phyloP scores from a whole-genome alignment of 2,113 vertebrate species.

The Donacobius atricapilla region DNA sequence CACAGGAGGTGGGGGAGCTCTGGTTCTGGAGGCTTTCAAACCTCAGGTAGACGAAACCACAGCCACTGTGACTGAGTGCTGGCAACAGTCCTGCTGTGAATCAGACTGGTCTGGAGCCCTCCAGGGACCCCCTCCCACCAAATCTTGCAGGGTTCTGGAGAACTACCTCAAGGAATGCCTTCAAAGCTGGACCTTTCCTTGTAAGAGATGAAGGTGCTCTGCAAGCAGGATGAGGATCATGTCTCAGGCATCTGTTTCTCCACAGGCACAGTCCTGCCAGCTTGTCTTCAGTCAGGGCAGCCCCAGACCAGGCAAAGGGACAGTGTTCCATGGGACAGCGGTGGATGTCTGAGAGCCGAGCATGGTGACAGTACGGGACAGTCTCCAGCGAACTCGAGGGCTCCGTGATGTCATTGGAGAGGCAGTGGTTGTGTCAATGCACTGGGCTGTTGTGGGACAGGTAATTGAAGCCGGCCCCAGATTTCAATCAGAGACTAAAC shows the following conservation, averaged over 20 bases:
- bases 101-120: neutral
- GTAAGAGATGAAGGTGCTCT: neutral
- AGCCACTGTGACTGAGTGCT: neutral
- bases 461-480: constrained; percentile 23
- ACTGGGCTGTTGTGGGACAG: neutral
- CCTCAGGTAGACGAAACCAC: neutral
- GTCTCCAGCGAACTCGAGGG: fast-evolving
- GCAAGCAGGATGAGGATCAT: fast-evolving
- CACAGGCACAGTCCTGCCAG: neutral
- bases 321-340: fast-evolving
- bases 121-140: neutral
- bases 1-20: neutral
- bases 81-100: neutral
- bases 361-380: fast-evolving
- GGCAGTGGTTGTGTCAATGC: neutral
- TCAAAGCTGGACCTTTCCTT: neutral
- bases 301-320: neutral
- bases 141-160: neutral
- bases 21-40: neutral
- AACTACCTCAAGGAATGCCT: neutral
- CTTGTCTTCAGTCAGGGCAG: neutral
- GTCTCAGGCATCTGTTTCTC: neutral
- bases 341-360: neutral
- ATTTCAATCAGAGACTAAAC: constrained; percentile 22
- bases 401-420: neutral